These are phyloP conservation scores for Apogon talboti DNA, from an alignment of 2,797 vertebrate species.

Conservation along the genomic window DNA sequence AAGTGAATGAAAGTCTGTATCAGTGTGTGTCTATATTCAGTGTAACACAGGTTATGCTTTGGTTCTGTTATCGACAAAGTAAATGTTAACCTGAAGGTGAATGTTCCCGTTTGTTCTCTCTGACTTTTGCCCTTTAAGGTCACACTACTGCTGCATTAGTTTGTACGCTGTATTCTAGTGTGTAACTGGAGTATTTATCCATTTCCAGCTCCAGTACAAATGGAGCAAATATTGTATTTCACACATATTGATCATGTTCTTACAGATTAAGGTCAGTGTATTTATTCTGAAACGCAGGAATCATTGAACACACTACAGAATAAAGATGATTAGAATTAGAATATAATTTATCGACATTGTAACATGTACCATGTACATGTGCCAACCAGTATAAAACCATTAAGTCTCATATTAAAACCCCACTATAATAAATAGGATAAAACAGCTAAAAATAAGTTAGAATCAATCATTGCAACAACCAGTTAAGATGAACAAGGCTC, in stretches of 20 bases:
- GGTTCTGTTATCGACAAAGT: neutral
- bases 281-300: neutral
- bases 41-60: neutral
- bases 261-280: conserved; percentile 36
- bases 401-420: no score
- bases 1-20: no score
- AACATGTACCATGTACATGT: no score
- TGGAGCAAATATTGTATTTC: conserved; percentile 35
- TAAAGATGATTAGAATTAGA: no score
- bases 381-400: no score
- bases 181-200: conserved; percentile 3
- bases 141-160: neutral
- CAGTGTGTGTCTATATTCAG: neutral
- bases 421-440: no score
- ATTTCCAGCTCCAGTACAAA: conserved; percentile 13
- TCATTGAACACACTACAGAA: neutral
- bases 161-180: neutral
- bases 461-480: no score
- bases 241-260: conserved; percentile 46
- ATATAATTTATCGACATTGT: no score
- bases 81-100: conserved; percentile 6
- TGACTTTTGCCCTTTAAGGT: conserved; percentile 15
- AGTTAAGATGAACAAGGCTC: no score
- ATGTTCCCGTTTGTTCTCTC: neutral
- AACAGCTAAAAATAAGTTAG: no score